A percentile compares a stretch with the other conserved stretches of the same genome.
These are phyloP conservation scores for Chloropsis hardwickii DNA, from an alignment of 2,113 vertebrate species.

Conservation along the genomic window DNA sequence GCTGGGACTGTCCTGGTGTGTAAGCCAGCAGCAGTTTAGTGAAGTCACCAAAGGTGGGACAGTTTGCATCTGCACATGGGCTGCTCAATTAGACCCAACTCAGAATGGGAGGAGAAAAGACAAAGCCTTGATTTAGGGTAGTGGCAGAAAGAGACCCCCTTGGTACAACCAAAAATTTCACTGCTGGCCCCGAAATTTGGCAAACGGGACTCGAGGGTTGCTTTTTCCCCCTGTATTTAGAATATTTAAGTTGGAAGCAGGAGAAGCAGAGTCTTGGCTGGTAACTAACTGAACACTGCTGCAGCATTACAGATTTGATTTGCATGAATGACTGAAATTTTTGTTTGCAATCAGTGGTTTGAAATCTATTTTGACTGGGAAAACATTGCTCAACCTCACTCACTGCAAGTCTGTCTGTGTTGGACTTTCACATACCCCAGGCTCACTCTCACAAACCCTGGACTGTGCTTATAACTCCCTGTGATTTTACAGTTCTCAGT, in stretches of 20 bases:
- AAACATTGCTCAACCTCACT: not conserved
- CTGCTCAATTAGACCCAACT: not conserved
- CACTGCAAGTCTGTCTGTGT: not conserved
- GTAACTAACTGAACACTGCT: not conserved
- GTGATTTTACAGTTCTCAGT: not conserved
- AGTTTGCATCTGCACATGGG: not conserved
- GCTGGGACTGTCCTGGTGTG: not conserved
- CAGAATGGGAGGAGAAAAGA: not conserved
- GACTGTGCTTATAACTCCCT: not conserved
- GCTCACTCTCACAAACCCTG: not conserved
- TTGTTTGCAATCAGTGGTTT: not conserved
- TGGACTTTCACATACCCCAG: not conserved
- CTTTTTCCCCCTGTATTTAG: fast-evolving
- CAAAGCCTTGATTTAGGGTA: not conserved
- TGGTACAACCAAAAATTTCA: not conserved
- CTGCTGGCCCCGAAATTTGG: not conserved
- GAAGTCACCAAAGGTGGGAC: not conserved
- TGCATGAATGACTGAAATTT: not conserved
- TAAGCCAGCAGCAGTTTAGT: not conserved
- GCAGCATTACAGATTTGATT: not conserved
- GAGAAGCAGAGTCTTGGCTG: not conserved
- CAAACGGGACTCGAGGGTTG: not conserved
- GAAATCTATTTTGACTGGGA: not conserved
- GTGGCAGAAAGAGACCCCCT: not conserved
- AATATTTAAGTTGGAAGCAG: not conserved